Evolutionary conservation across 2,797 vertebrate genomes (phyloP), one percentile per base, ranked within the genome.

Genomic region (Chromis chromis): DNA sequence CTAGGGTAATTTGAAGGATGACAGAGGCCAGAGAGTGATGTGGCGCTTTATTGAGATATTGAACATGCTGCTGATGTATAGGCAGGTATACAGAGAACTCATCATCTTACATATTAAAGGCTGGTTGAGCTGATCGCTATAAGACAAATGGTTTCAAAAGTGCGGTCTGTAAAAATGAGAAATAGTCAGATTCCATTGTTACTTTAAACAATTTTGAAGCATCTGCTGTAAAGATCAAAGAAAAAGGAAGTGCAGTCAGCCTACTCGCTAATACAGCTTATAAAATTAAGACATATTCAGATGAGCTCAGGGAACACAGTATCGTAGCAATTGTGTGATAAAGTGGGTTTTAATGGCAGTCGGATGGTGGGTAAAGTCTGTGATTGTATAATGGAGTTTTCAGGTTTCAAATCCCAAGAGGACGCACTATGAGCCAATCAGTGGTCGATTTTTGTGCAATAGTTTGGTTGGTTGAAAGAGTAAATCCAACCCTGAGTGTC

Each of bases 221-320:
- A 31, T 54, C 56, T 62, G 69, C 42, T 65, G 6, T 75, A 49
- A 68, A 80, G n/a, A 63, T 31, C 10, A 17, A 24, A 58, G 52
- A 42, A 50, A 42, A 55, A 17, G 1, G 0, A 31, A 61, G 65
- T 56, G 42, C 31, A 39, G 19, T 65, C 40, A 52, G 46, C 42
- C 36, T 73, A 80, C 60, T 60, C 76, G 59, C 70, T 60, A 48
- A 53, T 77, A 76, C 22, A 59, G 22, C 8, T 40, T 40, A 56
- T 50, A 36, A 69, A 54, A 72, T 76, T 55, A 39, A 56, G 54
- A 80, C 19, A 17, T 66, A 72, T 68, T 86, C 56, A 74, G 83
- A 76, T 62, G 81, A 90, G 89, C 93, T 93, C 93, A 94, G 93
- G 92, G 91, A 93, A 91, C 52, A 80, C 84, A 76, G 88, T 67